Base-by-base conservation (phyloP, 2,797 vertebrate species). In the Pristis pectinata region DNA sequence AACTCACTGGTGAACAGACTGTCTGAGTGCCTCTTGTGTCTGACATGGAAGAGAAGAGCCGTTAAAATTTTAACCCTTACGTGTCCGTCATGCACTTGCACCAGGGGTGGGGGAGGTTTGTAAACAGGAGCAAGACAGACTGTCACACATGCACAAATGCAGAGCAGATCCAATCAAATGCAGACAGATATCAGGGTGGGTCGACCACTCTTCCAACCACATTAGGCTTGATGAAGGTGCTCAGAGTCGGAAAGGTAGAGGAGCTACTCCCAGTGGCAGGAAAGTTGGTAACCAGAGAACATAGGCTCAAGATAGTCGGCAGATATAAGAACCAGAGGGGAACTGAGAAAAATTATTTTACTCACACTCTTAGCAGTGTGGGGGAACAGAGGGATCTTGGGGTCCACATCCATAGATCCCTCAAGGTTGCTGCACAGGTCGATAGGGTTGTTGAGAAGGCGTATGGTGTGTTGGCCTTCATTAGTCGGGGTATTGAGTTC, bases 1-100 rank as follows among this genome's bases (percentile, higher is more conserved):
- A 82, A 95, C 64, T 95, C 95, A 15, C 95, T 95, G 91, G 95
- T 95, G 53, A 95, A 95, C 94, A 93, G 94, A 11, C 95, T 94
- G 67, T 95, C 95, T 30, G 95, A 94, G 41, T 95, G 95, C 41
- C 95, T 85, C 85, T 91, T 95, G 92, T 95, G 94, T 13, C 95
- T 95, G 95, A 34, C 4, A 9, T 19, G 59, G 59, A 37, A 34
- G 56, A 37, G 19, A 17, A 89, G 85, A 89, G 30, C 53, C 6
- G 5, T 89, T 87, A 61, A 61, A 1, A 89, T 1, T 37, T 41
- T 24, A 76, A 44, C 7, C 2, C 8, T 9, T 4, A 53, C 53
- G 53, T 49, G 1, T 24, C 10, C 83, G 44, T 5, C 74, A 80
- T 17, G 1, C 2, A 10, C 44, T 7, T 24, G 27, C 6, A 94